Evolutionary conservation across 2,888 invertebrate genomes (phyloP), one percentile per base, ranked within the genome.

Genomic region (Lysandra coridon): DNA sequence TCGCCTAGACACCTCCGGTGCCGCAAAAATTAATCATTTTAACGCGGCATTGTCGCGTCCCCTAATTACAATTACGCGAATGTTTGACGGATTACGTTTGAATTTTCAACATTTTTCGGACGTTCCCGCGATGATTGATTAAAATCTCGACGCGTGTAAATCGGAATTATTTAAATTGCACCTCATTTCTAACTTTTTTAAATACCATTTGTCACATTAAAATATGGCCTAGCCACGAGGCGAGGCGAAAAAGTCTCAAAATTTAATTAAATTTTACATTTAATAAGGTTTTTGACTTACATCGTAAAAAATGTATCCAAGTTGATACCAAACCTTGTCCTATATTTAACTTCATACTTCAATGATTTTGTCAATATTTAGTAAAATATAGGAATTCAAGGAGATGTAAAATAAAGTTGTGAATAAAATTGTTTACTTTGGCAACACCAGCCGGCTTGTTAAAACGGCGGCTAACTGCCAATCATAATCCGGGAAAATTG

Each of bases 11-110:
- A 86, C 85, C 87, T 86, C 86, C 86, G 87, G 86, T 85, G 87
- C 88, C 88, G 87, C 87, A 92, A 91, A 91, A 92, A 94, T 94
- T 93, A 93, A 94, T 94, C 94, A 94, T 94, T 91, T 92, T 90
- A 93, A 91, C 92, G 87, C 92, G 91, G 91, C 91, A 92, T 93
- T 94, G 93, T 94, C 90, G 87, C 87, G 86, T 90, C 90, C 87
- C 87, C 84, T 89, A 92, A 93, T 90, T 89, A 90, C 89, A 92
- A 93, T 94, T 93, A 94, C 90, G 90, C 89, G 85, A 87, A 87
- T 86, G 84, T 91, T 92, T 92, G 93, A 94, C 92, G 90, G 91
- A 92, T 91, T 89, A 87, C 89, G 87, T 87, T 88, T 84, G 83
- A 88, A 90, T 91, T 91, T 90, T 90, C 88, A 89, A 82, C 81